Evolutionary conservation across 1,140 invertebrate genomes (phyloP).

Genomic region (Patella vulgata): DNA sequence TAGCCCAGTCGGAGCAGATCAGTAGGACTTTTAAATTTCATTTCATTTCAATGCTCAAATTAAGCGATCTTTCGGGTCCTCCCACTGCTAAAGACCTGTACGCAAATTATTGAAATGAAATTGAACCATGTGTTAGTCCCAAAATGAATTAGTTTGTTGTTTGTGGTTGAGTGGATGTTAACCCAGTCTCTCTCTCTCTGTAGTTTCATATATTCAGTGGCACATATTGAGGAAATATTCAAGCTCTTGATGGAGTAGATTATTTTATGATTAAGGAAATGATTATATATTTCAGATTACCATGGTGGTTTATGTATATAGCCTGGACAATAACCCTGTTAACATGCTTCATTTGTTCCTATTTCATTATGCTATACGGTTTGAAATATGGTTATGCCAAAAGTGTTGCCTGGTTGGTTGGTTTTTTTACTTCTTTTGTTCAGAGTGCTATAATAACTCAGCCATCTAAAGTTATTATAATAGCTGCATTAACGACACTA

Average conservation of each 20-base stretch:
- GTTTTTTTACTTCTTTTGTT: slow-evolving; percentile 47
- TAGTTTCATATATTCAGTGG: too few relatives aligned
- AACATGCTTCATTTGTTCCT: slow-evolving; percentile 29
- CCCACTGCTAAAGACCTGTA: too few relatives aligned
- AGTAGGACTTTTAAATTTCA: too few relatives aligned
- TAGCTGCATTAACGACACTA: slow-evolving; percentile 39
- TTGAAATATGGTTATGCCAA: slow-evolving; percentile 43
- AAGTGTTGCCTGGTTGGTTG: slow-evolving; percentile 42
- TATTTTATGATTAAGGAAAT: too few relatives aligned
- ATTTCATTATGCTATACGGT: slow-evolving; percentile 52
- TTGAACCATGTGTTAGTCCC: too few relatives aligned
- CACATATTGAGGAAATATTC: too few relatives aligned
- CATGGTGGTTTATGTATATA: slow-evolving; percentile 49
- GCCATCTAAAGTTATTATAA: slow-evolving; percentile 39
- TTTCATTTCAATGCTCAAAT: too few relatives aligned
- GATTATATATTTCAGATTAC: slow-evolving; percentile 35
- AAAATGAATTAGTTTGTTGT: too few relatives aligned
- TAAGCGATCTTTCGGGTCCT: too few relatives aligned
- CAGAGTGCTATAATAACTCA: slow-evolving; percentile 33
- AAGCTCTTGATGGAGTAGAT: too few relatives aligned
- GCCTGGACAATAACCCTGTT: slow-evolving; percentile 35
- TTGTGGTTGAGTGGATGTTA: neutral
- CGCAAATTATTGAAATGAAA: too few relatives aligned
- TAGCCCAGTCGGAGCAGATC: too few relatives aligned
- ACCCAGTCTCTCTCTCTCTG: neutral